These are phyloP conservation scores for Bombus huntii DNA, from an alignment of 1,140 invertebrate species.

Conservation along the genomic window DNA sequence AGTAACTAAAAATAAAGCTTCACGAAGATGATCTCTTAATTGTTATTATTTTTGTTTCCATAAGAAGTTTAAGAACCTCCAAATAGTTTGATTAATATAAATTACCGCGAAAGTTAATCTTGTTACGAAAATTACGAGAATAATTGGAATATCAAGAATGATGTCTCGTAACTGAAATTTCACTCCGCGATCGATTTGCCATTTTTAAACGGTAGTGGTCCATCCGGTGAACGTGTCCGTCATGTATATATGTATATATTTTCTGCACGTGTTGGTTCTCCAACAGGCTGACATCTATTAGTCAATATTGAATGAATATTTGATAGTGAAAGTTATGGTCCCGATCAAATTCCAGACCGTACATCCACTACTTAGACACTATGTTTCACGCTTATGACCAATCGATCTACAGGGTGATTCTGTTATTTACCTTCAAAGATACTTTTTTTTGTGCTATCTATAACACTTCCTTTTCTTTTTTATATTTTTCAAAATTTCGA, in stretches of 20 bases:
- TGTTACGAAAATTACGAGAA: background rate
- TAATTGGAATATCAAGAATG: background rate
- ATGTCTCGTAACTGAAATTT: background rate
- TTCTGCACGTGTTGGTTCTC: conserved; percentile 36
- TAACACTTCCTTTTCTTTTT: background rate
- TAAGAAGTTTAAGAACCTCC: background rate
- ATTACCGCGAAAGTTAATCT: background rate
- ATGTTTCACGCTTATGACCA: conserved; percentile 67
- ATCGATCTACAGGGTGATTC: conserved; percentile 39
- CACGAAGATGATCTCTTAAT: background rate
- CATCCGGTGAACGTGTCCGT: background rate
- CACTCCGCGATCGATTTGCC: background rate
- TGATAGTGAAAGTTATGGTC: conserved; percentile 75
- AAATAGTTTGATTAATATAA: background rate
- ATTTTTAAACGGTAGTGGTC: conserved; percentile 21
- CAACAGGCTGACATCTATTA: conserved; percentile 74
- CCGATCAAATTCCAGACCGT: conserved; percentile 74
- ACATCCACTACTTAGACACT: conserved; percentile 66
- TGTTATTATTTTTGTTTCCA: background rate
- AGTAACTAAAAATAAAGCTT: background rate
- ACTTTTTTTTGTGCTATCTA: background rate
- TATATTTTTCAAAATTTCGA: background rate
- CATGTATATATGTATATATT: conserved; percentile 25
- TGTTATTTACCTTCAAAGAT: conserved; percentile 44
- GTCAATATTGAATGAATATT: conserved; percentile 77